These are phyloP conservation scores for Helicolenus hilgendorfi DNA, from an alignment of 2,797 vertebrate genomes.

Conservation along the genomic window DNA sequence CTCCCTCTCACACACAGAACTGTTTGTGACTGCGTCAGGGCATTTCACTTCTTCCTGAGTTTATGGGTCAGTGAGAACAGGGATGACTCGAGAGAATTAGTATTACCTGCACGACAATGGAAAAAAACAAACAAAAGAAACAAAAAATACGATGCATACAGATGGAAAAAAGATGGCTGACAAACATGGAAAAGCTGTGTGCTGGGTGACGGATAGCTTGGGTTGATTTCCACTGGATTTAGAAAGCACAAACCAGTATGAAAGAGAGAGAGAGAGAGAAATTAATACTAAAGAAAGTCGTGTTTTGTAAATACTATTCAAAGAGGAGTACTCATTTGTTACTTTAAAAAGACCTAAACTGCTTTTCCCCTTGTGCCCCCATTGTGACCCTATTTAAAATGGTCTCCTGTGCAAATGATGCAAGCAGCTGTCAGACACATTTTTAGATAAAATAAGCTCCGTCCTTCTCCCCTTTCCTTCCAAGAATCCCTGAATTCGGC, in stretches of 20 bases:
- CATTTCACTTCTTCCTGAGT: slow-evolving; percentile 9
- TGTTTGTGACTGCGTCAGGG: slow-evolving; percentile 24
- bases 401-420: background rate
- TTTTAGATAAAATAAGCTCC: slow-evolving; percentile 46
- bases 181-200: background rate
- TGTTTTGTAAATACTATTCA: background rate
- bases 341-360: background rate
- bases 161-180: background rate
- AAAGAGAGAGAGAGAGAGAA: no score
- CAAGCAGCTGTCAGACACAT: slow-evolving; percentile 23
- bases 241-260: background rate
- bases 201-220: background rate
- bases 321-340: background rate
- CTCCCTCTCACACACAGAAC: background rate
- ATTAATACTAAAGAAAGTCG: background rate
- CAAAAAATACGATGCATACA: background rate
- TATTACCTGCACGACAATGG: background rate
- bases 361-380: background rate
- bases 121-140: background rate
- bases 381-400: background rate
- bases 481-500: slow-evolving; percentile 51
- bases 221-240: background rate
- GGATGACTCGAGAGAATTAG: background rate
- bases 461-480: slow-evolving; percentile 44
- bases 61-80: slow-evolving; percentile 71